phyloP scores from a whole-genome alignment of 2,797 vertebrate genomes.

The Babyrousa celebensis region DNA sequence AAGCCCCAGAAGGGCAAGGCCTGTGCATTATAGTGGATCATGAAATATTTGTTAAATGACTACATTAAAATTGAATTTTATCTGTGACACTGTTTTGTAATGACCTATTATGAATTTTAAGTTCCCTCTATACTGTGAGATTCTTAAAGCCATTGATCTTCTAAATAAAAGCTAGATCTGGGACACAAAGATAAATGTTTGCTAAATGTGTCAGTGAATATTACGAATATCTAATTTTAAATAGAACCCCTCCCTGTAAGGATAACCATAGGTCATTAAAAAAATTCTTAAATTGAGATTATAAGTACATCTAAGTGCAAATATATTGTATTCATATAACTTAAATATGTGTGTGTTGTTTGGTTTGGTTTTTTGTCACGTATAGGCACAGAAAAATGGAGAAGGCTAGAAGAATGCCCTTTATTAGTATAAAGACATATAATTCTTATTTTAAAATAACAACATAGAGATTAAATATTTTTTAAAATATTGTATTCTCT shows the following conservation, averaged over 20 bases:
- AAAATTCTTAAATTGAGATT: neutral
- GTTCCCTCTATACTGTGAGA: neutral
- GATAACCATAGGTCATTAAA: neutral
- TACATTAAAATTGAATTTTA: neutral
- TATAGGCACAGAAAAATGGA: neutral
- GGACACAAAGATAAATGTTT: neutral
- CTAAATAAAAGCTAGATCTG: neutral
- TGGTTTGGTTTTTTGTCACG: neutral
- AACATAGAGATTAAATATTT: neutral
- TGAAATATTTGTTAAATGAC: neutral
- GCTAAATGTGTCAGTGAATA: neutral
- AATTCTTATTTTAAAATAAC: neutral
- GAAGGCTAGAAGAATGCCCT: neutral
- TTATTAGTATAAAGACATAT: neutral
- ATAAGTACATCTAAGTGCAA: neutral
- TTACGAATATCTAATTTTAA: neutral
- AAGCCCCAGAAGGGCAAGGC: neutral
- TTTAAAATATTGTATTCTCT: neutral
- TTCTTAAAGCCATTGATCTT: neutral
- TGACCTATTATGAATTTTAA: neutral
- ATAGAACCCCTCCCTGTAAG: neutral
- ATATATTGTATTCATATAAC: neutral
- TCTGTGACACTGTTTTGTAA: neutral
- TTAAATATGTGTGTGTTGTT: neutral
- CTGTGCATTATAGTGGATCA: neutral